Conservation (phyloP, 2,888 invertebrate genomes). For the Aproaerema taeniolella region DNA sequence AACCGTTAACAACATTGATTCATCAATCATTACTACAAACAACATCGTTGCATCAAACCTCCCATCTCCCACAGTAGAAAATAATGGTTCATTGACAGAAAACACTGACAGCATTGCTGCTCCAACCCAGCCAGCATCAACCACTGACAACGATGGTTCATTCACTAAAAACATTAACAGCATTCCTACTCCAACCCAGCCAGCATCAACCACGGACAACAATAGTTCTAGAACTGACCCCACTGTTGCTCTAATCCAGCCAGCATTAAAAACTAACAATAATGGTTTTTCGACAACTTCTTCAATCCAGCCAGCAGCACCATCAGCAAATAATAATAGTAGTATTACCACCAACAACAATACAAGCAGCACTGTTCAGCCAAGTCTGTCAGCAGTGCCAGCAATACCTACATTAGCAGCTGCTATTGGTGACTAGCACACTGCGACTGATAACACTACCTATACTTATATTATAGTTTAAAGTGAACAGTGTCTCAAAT, state of each 20-base stretch:
- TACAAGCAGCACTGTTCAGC: slow-evolving; percentile 4
- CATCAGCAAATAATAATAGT: background rate
- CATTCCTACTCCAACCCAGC: slow-evolving; percentile 6
- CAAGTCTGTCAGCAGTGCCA: slow-evolving; percentile 3
- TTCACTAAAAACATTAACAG: slow-evolving; percentile 6
- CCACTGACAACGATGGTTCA: slow-evolving; percentile 10
- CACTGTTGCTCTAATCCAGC: slow-evolving; percentile 8
- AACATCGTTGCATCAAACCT: slow-evolving; percentile 11
- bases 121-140: slow-evolving; percentile 4
- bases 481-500: too few species aligned
- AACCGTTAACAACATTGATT: slow-evolving; percentile 8
- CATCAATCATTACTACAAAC: slow-evolving; percentile 10
- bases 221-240: slow-evolving; percentile 8
- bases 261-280: slow-evolving; percentile 3
- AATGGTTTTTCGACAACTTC: background rate
- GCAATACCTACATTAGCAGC: background rate
- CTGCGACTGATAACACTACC: slow-evolving; percentile 7
- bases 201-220: slow-evolving; percentile 1
- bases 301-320: slow-evolving; percentile 2
- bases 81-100: slow-evolving; percentile 1
- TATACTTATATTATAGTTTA: too few species aligned
- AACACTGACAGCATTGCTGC: slow-evolving; percentile 3
- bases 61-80: slow-evolving; percentile 8
- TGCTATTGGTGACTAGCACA: slow-evolving; percentile 9
- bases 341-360: background rate